A percentile compares a stretch with the other conserved stretches of the same genome.
phyloP scores from a whole-genome alignment of 2,797 vertebrate genomes.

The Merluccius polli region DNA sequence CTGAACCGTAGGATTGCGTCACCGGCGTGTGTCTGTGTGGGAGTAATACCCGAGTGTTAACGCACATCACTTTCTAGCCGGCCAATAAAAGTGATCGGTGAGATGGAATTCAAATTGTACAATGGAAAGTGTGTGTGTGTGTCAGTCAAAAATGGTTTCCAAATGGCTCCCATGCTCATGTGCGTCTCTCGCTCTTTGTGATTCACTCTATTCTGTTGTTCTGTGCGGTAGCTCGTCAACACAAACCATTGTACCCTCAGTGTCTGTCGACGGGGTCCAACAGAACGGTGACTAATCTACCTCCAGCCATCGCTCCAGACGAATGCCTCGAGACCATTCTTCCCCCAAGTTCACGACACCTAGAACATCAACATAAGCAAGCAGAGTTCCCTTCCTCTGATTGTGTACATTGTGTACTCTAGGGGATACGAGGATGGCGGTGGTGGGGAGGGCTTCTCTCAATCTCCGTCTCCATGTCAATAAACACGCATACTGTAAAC shows the following conservation, averaged over 20 bases:
- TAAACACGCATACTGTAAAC: conserved; percentile 43
- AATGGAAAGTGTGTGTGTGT: background rate
- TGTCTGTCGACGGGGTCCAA: background rate
- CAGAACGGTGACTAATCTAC: background rate
- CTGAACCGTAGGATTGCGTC: background rate
- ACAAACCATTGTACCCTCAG: conserved; percentile 21
- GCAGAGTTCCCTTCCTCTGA: conserved; percentile 37
- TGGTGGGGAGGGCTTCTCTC: conserved; percentile 21
- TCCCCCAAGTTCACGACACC: conserved; percentile 27
- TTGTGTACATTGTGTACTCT: conserved; percentile 31
- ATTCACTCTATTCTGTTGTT: background rate
- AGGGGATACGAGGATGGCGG: conserved; percentile 11
- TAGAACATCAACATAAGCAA: conserved; percentile 26
- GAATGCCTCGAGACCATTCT: background rate
- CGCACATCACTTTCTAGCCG: background rate
- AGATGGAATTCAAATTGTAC: background rate
- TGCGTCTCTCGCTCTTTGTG: background rate
- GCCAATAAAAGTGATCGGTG: background rate
- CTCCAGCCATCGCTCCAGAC: background rate
- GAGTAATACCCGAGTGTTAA: background rate
- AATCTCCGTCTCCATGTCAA: conserved; percentile 46
- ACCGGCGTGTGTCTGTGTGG: background rate
- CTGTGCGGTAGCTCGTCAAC: conserved; percentile 11
- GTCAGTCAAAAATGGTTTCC: background rate
- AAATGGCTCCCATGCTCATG: too few species aligned